Percentiles rank a stretch among this genome's conserved stretches.
Conservation (phyloP, 2,888 invertebrate species). For the Volucella inflata region DNA sequence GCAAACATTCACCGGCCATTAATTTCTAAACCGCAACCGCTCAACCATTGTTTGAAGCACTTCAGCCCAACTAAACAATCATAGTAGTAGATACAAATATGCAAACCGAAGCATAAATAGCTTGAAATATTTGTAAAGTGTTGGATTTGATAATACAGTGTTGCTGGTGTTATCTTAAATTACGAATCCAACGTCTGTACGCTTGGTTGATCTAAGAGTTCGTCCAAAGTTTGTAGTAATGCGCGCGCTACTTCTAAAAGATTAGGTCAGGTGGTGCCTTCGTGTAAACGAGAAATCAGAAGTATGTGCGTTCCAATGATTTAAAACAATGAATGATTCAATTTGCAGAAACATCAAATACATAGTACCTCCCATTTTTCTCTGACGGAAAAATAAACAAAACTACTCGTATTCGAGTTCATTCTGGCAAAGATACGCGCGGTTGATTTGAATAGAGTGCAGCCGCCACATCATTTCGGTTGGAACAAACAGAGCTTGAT, state of each 20-base stretch:
- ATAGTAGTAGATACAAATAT: neutral
- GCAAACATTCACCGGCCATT: conserved; percentile 13
- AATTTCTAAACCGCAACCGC: conserved; percentile 10
- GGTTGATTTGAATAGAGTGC: conserved; percentile 14
- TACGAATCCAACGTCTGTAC: conserved; percentile 22
- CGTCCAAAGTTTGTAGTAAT: conserved; percentile 21
- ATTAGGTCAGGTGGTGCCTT: neutral
- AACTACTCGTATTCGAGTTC: conserved; percentile 17
- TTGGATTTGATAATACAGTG: conserved; percentile 46
- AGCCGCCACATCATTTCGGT: neutral
- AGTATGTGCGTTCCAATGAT: conserved; percentile 47
- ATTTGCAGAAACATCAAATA: too few species aligned
- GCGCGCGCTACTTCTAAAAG: conserved; percentile 51
- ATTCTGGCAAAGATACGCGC: conserved; percentile 9
- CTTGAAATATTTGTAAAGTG: conserved; percentile 33
- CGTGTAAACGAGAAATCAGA: conserved; percentile 31
- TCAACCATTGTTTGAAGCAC: neutral
- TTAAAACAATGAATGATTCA: conserved; percentile 17
- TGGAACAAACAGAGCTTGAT: conserved; percentile 58
- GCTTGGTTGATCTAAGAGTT: conserved; percentile 56
- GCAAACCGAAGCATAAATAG: conserved; percentile 34
- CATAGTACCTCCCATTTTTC: neutral
- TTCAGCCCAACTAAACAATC: conserved; percentile 18
- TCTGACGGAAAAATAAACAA: neutral
- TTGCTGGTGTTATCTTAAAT: conserved; percentile 26